Conservation (phyloP, 2,113 vertebrate genomes). For the Furnarius figulus region DNA sequence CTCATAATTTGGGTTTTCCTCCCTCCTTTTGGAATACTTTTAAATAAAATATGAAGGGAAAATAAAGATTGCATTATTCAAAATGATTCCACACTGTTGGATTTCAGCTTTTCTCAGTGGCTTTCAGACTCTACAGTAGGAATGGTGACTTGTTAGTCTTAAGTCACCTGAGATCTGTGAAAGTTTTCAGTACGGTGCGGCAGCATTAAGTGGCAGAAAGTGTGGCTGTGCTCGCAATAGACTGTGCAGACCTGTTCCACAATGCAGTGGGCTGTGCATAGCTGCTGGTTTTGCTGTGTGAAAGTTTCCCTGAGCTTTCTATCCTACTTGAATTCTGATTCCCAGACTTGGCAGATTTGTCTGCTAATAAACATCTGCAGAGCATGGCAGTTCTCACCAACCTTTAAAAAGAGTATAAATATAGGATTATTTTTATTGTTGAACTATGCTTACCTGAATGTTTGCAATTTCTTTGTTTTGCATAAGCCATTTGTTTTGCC, state of each 20-base stretch:
- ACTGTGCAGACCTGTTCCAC: not conserved
- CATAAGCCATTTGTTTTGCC: not conserved
- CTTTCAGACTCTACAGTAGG: not conserved
- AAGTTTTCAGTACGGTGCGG: not conserved
- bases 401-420: not conserved
- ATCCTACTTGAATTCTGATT: not conserved
- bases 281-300: not conserved
- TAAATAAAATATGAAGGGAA: not conserved
- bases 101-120: not conserved
- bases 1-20: not conserved
- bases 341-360: not conserved
- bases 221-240: not conserved
- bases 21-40: not conserved
- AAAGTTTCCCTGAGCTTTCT: not conserved
- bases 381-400: not conserved
- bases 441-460: not conserved
- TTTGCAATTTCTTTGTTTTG: not conserved
- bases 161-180: not conserved
- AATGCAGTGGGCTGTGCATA: not conserved
- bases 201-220: not conserved
- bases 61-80: not conserved
- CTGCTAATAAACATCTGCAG: not conserved
- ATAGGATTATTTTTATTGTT: not conserved
- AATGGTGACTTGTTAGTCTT: not conserved
- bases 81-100: not conserved